A percentile compares a stretch with the other conserved stretches of the same genome.
phyloP scores from a whole-genome alignment of 2,888 invertebrate genomes.

The Cheilosia soror region DNA sequence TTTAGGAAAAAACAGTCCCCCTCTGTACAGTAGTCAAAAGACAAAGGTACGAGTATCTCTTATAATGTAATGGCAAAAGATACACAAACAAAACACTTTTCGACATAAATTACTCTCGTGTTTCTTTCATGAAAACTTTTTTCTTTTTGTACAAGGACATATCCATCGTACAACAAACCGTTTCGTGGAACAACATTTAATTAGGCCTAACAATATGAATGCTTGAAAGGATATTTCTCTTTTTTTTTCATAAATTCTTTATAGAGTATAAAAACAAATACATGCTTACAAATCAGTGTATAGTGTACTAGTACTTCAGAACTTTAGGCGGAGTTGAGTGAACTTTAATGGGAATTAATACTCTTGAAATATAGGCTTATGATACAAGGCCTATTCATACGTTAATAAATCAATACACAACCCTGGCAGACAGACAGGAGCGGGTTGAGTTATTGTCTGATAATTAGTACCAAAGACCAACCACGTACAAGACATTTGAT shows the following conservation, averaged over 20 bases:
- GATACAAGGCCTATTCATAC: not conserved
- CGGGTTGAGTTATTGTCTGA: not conserved
- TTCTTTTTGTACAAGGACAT: not conserved
- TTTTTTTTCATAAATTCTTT: no score
- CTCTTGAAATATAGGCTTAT: not conserved
- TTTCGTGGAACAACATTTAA: conserved; percentile 11
- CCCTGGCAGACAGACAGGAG: not conserved
- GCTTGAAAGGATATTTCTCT: not conserved
- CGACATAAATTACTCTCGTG: not conserved
- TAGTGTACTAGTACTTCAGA: not conserved
- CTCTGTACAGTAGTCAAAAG: no score
- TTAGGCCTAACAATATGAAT: not conserved
- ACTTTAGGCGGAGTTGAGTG: conserved; percentile 11
- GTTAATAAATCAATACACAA: not conserved
- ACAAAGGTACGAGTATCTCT: no score
- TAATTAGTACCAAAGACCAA: not conserved
- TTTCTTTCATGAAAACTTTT: not conserved
- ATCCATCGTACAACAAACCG: not conserved
- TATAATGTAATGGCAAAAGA: not conserved
- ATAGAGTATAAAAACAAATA: not conserved
- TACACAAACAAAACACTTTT: not conserved
- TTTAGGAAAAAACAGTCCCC: no score
- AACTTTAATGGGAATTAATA: conserved; percentile 2
- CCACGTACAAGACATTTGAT: no score
- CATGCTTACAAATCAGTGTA: conserved; percentile 4